phyloP scores from a whole-genome alignment of 2,113 vertebrate genomes.

The Lasiurus cinereus region DNA sequence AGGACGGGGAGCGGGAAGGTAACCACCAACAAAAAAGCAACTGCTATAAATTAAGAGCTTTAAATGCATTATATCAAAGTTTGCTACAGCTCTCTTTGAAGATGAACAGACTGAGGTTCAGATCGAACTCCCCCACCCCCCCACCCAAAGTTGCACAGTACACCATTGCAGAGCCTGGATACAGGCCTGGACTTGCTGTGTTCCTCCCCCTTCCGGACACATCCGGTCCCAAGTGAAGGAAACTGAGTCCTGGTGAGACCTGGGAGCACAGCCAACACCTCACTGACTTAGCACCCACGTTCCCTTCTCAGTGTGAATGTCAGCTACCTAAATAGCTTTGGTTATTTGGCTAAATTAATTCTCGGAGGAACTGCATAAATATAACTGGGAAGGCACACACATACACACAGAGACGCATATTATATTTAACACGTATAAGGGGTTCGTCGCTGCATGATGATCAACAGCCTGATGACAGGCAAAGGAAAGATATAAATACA shows the following conservation, averaged over 20 bases:
- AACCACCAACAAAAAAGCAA: not conserved
- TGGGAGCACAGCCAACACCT: not conserved
- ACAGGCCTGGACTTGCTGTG: not conserved
- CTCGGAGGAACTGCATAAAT: constrained; percentile 83
- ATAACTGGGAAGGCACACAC: constrained; percentile 61
- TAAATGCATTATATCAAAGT: accelerated
- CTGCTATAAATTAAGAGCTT: not conserved
- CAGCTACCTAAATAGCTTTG: constrained; percentile 78
- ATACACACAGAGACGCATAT: constrained; percentile 62
- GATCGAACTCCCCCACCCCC: not conserved
- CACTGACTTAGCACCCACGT: not conserved
- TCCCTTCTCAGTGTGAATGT: constrained; percentile 66
- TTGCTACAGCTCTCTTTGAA: not conserved
- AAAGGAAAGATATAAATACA: constrained; percentile 79
- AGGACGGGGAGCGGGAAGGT: not conserved
- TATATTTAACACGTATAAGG: constrained; percentile 76
- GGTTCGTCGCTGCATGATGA: constrained; percentile 63
- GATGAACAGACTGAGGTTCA: not conserved
- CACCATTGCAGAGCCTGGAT: not conserved
- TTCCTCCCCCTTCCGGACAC: not conserved
- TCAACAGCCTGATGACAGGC: constrained; percentile 83
- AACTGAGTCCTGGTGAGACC: constrained; percentile 11
- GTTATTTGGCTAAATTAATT: constrained; percentile 81
- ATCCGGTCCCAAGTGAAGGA: not conserved
- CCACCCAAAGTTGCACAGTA: accelerated